Percentiles rank a stretch among this genome's conserved stretches.
These are phyloP conservation scores for Amphiprion percula DNA, from an alignment of 2,113 vertebrate species.

Conservation along the genomic window DNA sequence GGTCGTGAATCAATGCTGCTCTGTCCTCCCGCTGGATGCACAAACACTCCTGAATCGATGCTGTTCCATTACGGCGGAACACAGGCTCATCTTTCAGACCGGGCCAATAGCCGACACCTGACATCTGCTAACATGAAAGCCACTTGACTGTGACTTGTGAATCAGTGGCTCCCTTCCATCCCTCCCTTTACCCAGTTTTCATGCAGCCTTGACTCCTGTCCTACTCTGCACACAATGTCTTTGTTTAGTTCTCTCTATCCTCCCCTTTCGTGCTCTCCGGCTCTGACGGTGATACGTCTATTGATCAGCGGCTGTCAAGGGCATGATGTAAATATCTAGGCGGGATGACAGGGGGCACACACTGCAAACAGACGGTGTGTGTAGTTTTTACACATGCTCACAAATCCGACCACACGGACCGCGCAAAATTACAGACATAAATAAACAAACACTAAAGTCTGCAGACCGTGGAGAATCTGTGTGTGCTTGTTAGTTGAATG, in stretches of 20 bases:
- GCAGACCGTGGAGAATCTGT: slow-evolving; percentile 64
- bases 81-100: slow-evolving; percentile 81
- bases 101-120: slow-evolving; percentile 77
- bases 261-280: slow-evolving; percentile 13
- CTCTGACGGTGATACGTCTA: slow-evolving; percentile 64
- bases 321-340: slow-evolving; percentile 48
- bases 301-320: slow-evolving; percentile 60
- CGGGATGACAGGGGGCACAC: slow-evolving; percentile 30
- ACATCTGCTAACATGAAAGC: slow-evolving; percentile 83
- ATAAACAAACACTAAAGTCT: slow-evolving; percentile 66
- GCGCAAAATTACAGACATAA: slow-evolving; percentile 55
- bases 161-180: slow-evolving; percentile 67
- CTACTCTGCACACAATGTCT: slow-evolving; percentile 45
- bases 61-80: slow-evolving; percentile 76
- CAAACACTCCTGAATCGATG: slow-evolving; percentile 79
- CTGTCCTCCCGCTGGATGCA: slow-evolving; percentile 65
- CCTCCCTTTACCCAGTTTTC: slow-evolving; percentile 28
- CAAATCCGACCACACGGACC: slow-evolving; percentile 10
- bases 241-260: slow-evolving; percentile 43
- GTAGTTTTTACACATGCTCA: slow-evolving; percentile 25
- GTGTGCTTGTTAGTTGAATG: slow-evolving; percentile 17
- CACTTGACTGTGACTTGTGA: slow-evolving; percentile 74
- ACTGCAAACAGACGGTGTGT: slow-evolving; percentile 44
- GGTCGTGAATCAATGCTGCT: slow-evolving; percentile 74
- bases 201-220: slow-evolving; percentile 56